These are phyloP conservation scores for Onychomys arenicola DNA, from an alignment of 2,797 vertebrate species.

Conservation along the genomic window DNA sequence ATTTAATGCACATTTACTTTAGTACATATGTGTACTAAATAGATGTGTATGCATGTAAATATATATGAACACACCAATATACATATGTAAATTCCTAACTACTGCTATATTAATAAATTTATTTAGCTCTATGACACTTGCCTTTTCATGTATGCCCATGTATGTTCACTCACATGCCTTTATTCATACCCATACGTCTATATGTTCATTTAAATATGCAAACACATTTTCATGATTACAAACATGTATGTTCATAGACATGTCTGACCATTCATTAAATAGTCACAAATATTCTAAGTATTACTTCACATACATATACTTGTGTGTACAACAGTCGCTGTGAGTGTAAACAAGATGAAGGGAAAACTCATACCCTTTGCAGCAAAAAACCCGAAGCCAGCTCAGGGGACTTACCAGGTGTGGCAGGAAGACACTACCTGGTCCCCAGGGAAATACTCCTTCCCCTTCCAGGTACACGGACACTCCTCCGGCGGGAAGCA, in stretches of 20 bases:
- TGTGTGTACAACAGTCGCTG: not conserved
- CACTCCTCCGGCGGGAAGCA: conserved; percentile 94
- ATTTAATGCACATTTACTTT: not conserved
- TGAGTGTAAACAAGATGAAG: not conserved
- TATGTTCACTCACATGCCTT: not conserved
- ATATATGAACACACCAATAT: not conserved
- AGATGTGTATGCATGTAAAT: not conserved
- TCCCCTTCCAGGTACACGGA: conserved; percentile 98
- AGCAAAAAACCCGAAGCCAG: not conserved
- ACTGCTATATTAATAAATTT: not conserved
- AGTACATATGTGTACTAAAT: not conserved
- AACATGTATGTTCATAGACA: not conserved
- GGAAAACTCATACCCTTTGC: not conserved
- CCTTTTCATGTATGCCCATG: not conserved
- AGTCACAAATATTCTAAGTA: not conserved
- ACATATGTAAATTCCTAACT: conserved; percentile 3
- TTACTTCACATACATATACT: not conserved
- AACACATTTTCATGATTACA: not conserved
- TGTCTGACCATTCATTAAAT: not conserved
- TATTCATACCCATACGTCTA: not conserved
- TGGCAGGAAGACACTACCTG: conserved; percentile 94
- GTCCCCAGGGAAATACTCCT: conserved; percentile 97
- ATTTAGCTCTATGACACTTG: not conserved
- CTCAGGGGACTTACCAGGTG: conserved; percentile 91
- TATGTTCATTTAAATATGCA: not conserved